Evolutionary conservation across 2,797 vertebrate genomes (phyloP), one percentile per base, ranked within the genome.

Genomic region (Jordanella pulchra): DNA sequence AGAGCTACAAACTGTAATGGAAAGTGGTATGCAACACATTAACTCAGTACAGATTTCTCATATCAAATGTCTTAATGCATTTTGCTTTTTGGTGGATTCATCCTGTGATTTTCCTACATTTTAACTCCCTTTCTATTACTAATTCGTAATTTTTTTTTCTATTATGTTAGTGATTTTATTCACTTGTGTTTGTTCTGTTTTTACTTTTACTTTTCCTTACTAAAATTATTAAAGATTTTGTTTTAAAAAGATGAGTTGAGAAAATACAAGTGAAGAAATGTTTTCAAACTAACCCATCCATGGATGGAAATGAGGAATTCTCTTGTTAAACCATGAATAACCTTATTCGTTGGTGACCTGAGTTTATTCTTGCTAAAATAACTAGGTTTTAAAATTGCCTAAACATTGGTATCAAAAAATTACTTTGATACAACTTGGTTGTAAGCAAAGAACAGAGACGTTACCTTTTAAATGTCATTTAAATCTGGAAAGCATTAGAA

Each of bases 151-250:
- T 35, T 39, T 18, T 14, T 28, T 35, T 0, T 58, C 55, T 60
- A 0, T 55, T 3, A 45, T 67, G 32, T 76, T 39, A 78, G 7
- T 76, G 15, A 65, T 72, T 71, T 25, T 77, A 17, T 73, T 74
- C 32, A 1, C 28, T 71, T 14, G 30, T 54, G 50, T 13, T 14
- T 13, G 53, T 12, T 12, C n/a, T n/a, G 4, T 39, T 39, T 39
- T 61, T 39, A 61, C 30, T 13, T 39, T n/a, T 39, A n/a, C n/a
- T n/a, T n/a, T n/a, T n/a, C n/a, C n/a, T n/a, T n/a, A n/a, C n/a
- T 61, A 61, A 35, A 61, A 61, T 61, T 0, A 7, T 61, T 21
- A 23, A 61, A 35, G 2, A 6, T 21, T 9, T 17, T 30, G 30
- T 35, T 61, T 61, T 13, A 39, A 21, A 61, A 4, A 39, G 2